Base-by-base conservation (phyloP, 2,113 vertebrate genomes). In the Heloderma charlesbogerti region DNA sequence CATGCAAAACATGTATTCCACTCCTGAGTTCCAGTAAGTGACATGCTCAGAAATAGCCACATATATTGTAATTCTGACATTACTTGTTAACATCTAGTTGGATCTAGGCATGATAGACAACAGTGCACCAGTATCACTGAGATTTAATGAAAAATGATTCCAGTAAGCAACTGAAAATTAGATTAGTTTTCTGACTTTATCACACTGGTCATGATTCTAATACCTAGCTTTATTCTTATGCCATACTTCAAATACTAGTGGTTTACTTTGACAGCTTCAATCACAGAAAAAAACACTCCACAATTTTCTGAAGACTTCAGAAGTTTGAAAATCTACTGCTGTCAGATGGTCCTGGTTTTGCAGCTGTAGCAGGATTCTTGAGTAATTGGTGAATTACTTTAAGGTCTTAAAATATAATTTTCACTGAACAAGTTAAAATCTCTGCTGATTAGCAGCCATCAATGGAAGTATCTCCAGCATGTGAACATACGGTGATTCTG, bases 371-470 rank as follows among this genome's bases (percentile, higher is more conserved):
- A 51, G 31, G 45, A 3, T 81, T 81, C 29, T 34, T 54, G 51
- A 27, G 48, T 81, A 60, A 82, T 82, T 51, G 15, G 15, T 54
- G 48, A 81, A 81, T 54, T 74, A 80, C 78, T 51, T 80, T 13
- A 51, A 27, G 15, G 31, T 16, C 34, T 82, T 63, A 63, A 0
- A 0, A 74, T 81, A 92, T 63, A 92, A 92, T 90, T 90, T 93
- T 93, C 91, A 66, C 91, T 93, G 94, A 93, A 89, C 93, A 88
- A 93, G 82, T 91, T 91, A 93, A 95, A 93, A 91, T 92, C 93
- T 93, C 90, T 90, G 71, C 93, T 93, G 93, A 95, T 96, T 95
- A 95, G 69, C 89, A 93, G 88, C 93, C 89, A 78, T 94, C 83
- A 63, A 0, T 45, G 92, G 87, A 93, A 94, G 0, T 48, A 89